Conservation (phyloP, 2,888 invertebrate species). For the Acrocera orbiculus region DNA sequence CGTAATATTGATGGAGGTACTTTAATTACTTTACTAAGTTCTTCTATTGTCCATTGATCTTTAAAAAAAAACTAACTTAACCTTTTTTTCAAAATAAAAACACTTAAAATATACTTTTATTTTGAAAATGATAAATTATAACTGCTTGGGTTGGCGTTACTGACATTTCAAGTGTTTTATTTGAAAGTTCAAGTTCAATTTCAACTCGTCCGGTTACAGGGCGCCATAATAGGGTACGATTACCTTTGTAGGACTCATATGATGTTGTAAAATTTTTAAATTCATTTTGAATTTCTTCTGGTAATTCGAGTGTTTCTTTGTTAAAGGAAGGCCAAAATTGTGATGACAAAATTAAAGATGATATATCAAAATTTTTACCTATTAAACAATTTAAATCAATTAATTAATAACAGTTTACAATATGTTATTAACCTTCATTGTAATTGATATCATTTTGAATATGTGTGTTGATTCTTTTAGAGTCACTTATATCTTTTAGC, state of each 20-base stretch:
- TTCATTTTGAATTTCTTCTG: slow-evolving; percentile 58
- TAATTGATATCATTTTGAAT: slow-evolving; percentile 52
- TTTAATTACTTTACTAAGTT: slow-evolving; percentile 67
- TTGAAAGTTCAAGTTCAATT: slow-evolving; percentile 75
- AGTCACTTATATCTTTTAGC: slow-evolving; percentile 93
- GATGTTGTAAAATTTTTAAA: slow-evolving; percentile 74
- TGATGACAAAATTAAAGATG: slow-evolving; percentile 85
- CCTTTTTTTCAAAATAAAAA: neutral
- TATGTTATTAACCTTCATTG: slow-evolving; percentile 19
- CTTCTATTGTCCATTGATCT: slow-evolving; percentile 75
- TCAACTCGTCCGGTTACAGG: slow-evolving; percentile 83
- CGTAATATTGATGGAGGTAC: slow-evolving; percentile 72
- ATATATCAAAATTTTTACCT: slow-evolving; percentile 43
- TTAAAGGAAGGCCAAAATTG: slow-evolving; percentile 98
- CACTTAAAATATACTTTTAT: slow-evolving; percentile 39
- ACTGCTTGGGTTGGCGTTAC: slow-evolving; percentile 90
- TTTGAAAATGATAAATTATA: slow-evolving; percentile 83
- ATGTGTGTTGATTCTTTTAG: slow-evolving; percentile 76
- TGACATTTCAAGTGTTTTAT: slow-evolving; percentile 57
- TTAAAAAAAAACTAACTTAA: neutral
- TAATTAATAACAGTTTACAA: neutral
- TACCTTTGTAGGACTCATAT: slow-evolving; percentile 80
- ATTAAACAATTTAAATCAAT: neutral
- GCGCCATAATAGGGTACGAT: slow-evolving; percentile 85
- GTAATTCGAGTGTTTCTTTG: slow-evolving; percentile 80